Conservation (phyloP, 2,113 vertebrate genomes). For the Halichoeres trimaculatus region DNA sequence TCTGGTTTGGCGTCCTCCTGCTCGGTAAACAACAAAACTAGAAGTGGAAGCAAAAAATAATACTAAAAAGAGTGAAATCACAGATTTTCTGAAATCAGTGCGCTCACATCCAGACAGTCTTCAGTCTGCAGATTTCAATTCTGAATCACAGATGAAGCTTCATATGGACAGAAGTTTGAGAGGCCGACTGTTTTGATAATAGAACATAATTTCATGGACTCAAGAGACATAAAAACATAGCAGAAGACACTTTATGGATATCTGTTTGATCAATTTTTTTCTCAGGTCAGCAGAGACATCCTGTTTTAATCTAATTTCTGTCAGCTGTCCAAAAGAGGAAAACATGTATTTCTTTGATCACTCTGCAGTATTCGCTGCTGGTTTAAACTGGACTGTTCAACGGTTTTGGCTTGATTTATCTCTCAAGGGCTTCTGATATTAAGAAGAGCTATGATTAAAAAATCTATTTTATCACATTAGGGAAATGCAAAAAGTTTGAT, state of each 20-base stretch:
- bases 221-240: neutral
- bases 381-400: neutral
- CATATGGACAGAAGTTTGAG: no score
- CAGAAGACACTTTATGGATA: neutral
- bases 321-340: neutral
- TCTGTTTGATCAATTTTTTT: no score
- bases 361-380: no score
- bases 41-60: constrained; percentile 1
- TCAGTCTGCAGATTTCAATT: constrained; percentile 17
- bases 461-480: neutral
- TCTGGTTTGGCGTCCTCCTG: neutral
- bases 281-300: no score
- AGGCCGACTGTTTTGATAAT: no score
- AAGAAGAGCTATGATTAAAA: neutral
- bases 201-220: neutral
- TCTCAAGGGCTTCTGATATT: neutral
- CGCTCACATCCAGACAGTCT: neutral
- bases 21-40: neutral
- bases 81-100: constrained; percentile 3
- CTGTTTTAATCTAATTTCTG: neutral
- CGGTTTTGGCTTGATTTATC: neutral
- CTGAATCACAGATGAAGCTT: constrained; percentile 21
- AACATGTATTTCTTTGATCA: neutral
- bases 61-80: constrained; percentile 19
- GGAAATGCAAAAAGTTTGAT: neutral